Conservation (phyloP, 2,113 vertebrate genomes). For the Meleagris gallopavo region DNA sequence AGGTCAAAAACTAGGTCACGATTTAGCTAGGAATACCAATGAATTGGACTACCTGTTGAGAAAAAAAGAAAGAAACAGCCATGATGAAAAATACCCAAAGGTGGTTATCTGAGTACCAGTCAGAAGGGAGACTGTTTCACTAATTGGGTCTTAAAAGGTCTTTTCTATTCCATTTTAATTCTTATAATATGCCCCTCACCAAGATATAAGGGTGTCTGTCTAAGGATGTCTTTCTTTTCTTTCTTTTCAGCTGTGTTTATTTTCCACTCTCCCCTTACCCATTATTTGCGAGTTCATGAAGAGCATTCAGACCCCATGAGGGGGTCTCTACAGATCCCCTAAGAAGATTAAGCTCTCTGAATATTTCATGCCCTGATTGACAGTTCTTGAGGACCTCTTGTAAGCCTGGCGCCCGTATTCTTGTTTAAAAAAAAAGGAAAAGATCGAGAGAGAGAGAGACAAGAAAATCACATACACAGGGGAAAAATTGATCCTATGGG, state of each 20-base stretch:
- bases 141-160: constrained; percentile 65
- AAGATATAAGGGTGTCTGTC: constrained; percentile 51
- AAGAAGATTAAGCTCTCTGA: constrained; percentile 78
- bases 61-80: neutral
- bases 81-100: neutral
- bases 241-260: constrained; percentile 34
- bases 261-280: constrained; percentile 19
- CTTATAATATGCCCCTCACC: constrained; percentile 41
- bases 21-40: neutral
- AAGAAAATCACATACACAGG: constrained; percentile 39
- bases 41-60: constrained; percentile 6
- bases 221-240: constrained; percentile 41
- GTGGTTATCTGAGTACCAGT: neutral
- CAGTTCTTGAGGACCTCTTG: constrained; percentile 79
- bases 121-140: constrained; percentile 34
- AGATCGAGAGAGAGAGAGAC: neutral
- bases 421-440: constrained; percentile 42
- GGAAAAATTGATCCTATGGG: constrained; percentile 74
- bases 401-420: constrained; percentile 80
- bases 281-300: constrained; percentile 64
- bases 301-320: constrained; percentile 64
- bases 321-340: constrained; percentile 71
- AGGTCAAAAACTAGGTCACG: constrained; percentile 8
- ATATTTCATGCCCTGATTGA: constrained; percentile 86
- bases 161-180: constrained; percentile 61